Percentiles rank a stretch among this genome's conserved stretches.
Conservation (phyloP, 2,888 invertebrate species). For the Euproctis similis region DNA sequence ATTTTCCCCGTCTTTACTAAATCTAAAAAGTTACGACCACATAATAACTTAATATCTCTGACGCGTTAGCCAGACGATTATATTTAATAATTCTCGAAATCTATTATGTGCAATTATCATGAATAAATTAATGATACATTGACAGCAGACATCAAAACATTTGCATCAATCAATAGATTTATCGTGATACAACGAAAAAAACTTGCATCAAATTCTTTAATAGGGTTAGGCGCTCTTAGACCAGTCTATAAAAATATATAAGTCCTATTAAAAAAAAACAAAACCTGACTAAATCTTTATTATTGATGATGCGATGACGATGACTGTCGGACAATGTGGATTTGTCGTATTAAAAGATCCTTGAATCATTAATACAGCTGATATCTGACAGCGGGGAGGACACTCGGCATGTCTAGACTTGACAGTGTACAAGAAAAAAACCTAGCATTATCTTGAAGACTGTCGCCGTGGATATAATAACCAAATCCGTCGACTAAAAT, state of each 20-base stretch:
- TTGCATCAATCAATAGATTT: conserved; percentile 29
- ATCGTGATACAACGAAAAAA: conserved; percentile 50
- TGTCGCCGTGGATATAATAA: conserved; percentile 20
- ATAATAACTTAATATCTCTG: conserved; percentile 7
- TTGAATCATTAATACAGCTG: conserved; percentile 40
- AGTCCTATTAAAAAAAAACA: no score
- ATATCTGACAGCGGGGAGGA: conserved; percentile 41
- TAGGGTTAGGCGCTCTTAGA: conserved; percentile 39
- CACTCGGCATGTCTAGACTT: conserved; percentile 47
- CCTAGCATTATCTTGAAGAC: conserved; percentile 29
- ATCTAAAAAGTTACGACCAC: conserved; percentile 1
- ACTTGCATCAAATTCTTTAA: conserved; percentile 39
- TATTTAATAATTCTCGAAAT: conserved; percentile 24
- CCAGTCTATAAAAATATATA: conserved; percentile 50
- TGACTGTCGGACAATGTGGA: conserved; percentile 58
- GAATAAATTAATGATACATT: conserved; percentile 31
- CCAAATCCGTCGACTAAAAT: conserved; percentile 18
- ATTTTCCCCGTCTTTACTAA: conserved; percentile 4
- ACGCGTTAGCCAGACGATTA: conserved; percentile 16
- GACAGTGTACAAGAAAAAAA: conserved; percentile 30
- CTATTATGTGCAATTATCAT: conserved; percentile 25
- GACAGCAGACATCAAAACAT: conserved; percentile 27
- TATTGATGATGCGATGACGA: conserved; percentile 58
- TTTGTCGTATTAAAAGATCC: conserved; percentile 50
- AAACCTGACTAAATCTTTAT: conserved; percentile 43